Base-by-base conservation (phyloP, 1,140 invertebrate genomes). In the Solenopsis invicta region DNA sequence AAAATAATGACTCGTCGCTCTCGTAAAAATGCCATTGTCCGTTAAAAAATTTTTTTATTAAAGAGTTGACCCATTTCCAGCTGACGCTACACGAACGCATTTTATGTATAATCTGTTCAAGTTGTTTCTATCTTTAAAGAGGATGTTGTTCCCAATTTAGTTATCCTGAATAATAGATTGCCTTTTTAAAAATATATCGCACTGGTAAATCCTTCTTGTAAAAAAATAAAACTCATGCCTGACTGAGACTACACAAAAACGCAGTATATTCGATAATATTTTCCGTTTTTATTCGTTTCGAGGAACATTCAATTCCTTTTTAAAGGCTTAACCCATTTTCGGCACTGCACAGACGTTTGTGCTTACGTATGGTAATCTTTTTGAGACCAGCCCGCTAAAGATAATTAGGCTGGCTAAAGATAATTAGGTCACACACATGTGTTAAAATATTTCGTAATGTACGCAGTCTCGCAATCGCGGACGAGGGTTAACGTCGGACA, bases 341-440 rank as follows among this genome's bases (percentile, higher is more conserved):
- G 18, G n/a, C 16, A 71, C 4, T 24, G 29, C 45, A 41, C 18
- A 2, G 16, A 34, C 9, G n/a, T 6, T 16, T 71, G 9, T 12
- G 29, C 29, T 45, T 72, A 54, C 34, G 10, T 45, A 59, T 16
- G 10, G 0, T 56, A 48, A 29, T 24, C 37, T 56, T 21, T 34
- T 21, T n/a, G 18, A 21, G n/a, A n/a, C n/a, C n/a, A n/a, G n/a
- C n/a, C 16, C 48, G 9, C 21, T 13, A 8, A 2, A 45, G 61
- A 59, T 59, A 81, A 81, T 45, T 82, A 48, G 52, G 66, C n/a
- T n/a, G n/a, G 9, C 21, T 13, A 8, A 2, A 45, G 61, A 59
- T 59, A 81, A 81, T 45, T 82, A 48, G 52, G 66, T 82, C 52
- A 81, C 21, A 59, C 6, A 59, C 6, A 82, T 45, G 37, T 50